Evolutionary conservation across 2,888 invertebrate genomes (phyloP).

Genomic region (Drosophila dives): DNA sequence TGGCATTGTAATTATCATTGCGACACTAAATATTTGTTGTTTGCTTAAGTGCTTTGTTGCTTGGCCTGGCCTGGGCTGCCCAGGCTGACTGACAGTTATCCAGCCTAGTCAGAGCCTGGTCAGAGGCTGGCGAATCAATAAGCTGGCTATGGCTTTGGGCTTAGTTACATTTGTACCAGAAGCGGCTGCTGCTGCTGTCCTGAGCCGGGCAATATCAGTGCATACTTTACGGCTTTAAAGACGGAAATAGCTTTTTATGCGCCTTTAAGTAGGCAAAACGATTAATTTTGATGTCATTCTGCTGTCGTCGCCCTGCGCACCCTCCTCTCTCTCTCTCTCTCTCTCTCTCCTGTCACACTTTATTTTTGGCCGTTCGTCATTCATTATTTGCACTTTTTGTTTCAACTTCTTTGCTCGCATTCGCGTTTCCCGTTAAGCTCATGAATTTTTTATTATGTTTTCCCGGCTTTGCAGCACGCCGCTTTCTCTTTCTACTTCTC

Average conservation of each 20-base stretch:
- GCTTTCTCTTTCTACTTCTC: constrained; percentile 1
- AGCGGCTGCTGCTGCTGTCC: not conserved
- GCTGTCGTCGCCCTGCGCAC: constrained; percentile 44
- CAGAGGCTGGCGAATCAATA: constrained; percentile 62
- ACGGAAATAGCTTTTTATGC: constrained; percentile 78
- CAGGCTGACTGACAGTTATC: constrained; percentile 1
- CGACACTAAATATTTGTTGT: constrained; percentile 80
- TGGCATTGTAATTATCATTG: constrained; percentile 78
- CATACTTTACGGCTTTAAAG: constrained; percentile 71
- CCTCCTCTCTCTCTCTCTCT: no score
- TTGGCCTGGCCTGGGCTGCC: not conserved
- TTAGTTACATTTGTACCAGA: constrained; percentile 22
- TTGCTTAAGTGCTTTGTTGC: constrained; percentile 73
- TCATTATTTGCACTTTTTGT: constrained; percentile 80
- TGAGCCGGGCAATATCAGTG: constrained; percentile 43
- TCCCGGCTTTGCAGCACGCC: constrained; percentile 57
- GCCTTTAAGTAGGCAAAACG: constrained; percentile 81
- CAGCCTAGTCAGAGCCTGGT: not conserved
- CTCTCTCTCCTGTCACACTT: not conserved
- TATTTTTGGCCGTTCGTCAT: constrained; percentile 63
- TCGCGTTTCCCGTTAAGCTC: constrained; percentile 62
- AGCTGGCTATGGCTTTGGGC: constrained; percentile 24
- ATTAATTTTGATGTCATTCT: constrained; percentile 79
- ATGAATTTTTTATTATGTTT: constrained; percentile 79
- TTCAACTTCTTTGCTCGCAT: constrained; percentile 53